Evolutionary conservation across 2,797 vertebrate genomes (phyloP), one percentile per base, ranked within the genome.

Genomic region (Anableps anableps): DNA sequence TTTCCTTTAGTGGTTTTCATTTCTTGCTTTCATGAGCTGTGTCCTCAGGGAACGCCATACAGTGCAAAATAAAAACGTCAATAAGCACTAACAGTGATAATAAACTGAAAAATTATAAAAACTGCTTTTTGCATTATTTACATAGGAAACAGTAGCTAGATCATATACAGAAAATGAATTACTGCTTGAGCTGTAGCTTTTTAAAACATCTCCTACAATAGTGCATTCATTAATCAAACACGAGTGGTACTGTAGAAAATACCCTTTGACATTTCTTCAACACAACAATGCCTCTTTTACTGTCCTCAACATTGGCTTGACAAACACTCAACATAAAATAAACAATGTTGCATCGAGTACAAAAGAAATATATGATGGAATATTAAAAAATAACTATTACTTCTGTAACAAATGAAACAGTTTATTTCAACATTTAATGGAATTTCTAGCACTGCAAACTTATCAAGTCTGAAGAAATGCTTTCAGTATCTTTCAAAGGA

Each of bases 291-390:
- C 26, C 64, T 84, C 78, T 88, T 89, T 84, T 82, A 83, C 73
- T 72, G 62, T 82, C 80, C 81, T 81, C 60, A 62, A 80, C 60
- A 76, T 17, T 51, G 50, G 53, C 75, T 85, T 62, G 43, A 34
- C 26, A 85, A 74, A 85, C 86, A 72, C 50, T 85, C 72, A 71
- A 85, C 75, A 60, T 82, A 83, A 82, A 51, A 81, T 64, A 60
- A 55, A 91, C 90, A 94, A 86, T 85, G 81, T 62, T 80, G 77
- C 77, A 89, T 88, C 91, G 90, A 90, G 29, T 62, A 34, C 79
- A 80, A 79, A 80, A 83, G 43, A 76, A 76, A 81, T 3, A 88
- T 88, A 81, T 3, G 78, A 86, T 83, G 55, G 86, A 74, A 53
- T 51, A 41, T 88, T 77, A 87, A 88, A 88, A 78, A 84, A 75